Conservation (phyloP, 2,888 invertebrate species). For the Zaprionus bogoriensis region DNA sequence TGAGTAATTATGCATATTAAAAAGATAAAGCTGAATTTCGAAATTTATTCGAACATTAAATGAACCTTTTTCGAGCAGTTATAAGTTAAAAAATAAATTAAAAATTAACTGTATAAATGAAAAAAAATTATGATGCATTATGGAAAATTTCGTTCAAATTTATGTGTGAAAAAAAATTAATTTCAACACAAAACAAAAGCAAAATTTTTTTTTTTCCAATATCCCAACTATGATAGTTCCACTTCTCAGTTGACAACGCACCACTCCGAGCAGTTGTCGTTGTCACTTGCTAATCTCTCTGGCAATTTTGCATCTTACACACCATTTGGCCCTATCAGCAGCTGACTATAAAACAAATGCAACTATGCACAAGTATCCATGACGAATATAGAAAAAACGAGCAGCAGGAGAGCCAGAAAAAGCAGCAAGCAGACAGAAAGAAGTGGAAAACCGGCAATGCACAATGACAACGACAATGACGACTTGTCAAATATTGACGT, state of each 20-base stretch:
- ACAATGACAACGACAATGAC: conserved; percentile 71
- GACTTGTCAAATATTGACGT: conserved; percentile 80
- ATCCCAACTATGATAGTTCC: too few relatives aligned
- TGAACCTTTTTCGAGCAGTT: too few relatives aligned
- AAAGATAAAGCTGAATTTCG: not conserved
- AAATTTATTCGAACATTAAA: too few relatives aligned
- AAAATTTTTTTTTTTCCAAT: too few relatives aligned
- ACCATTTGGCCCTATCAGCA: conserved; percentile 47
- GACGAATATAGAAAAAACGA: conserved; percentile 25
- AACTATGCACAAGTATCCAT: conserved; percentile 59
- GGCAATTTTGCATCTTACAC: conserved; percentile 39
- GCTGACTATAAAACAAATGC: conserved; percentile 55
- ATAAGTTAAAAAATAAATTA: too few relatives aligned
- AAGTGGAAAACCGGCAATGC: conserved; percentile 43
- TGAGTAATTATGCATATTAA: not conserved
- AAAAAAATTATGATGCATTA: too few relatives aligned
- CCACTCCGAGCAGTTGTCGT: not conserved
- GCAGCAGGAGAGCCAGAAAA: not conserved
- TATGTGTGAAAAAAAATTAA: too few relatives aligned
- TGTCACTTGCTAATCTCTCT: conserved; percentile 36
- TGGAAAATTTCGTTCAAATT: too few relatives aligned
- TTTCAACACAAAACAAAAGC: too few relatives aligned
- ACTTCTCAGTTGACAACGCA: too few relatives aligned
- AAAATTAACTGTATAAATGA: too few relatives aligned
- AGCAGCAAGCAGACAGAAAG: conserved; percentile 15